Percentiles rank a stretch among this genome's conserved stretches.
Evolutionary conservation across 2,113 vertebrate species (phyloP).

Genomic region (Carassius auratus): DNA sequence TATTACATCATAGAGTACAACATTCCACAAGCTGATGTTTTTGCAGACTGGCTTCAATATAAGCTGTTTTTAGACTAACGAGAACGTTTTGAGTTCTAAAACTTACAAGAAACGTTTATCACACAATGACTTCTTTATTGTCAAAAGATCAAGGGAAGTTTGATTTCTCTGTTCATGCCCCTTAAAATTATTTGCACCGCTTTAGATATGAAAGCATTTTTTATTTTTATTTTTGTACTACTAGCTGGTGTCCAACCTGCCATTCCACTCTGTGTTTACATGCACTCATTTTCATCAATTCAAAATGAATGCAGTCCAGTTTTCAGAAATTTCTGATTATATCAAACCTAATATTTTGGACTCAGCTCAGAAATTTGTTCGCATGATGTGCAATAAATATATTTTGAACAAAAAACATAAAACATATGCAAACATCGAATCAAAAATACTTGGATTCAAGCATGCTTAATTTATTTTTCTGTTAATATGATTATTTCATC

Average conservation of each 20-base stretch:
- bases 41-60: too few relatives aligned
- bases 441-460: too few relatives aligned
- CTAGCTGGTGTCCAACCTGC: background rate
- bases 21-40: too few relatives aligned
- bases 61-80: too few relatives aligned
- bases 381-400: background rate
- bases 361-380: background rate
- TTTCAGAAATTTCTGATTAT: background rate
- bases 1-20: too few relatives aligned
- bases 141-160: too few relatives aligned
- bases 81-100: too few relatives aligned
- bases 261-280: background rate
- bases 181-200: background rate
- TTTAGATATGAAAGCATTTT: background rate
- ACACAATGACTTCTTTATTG: too few relatives aligned
- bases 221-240: background rate
- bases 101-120: too few relatives aligned
- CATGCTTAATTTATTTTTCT: too few relatives aligned
- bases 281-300: background rate
- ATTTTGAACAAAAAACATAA: background rate
- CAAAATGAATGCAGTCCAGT: background rate
- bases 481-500: too few relatives aligned
- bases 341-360: background rate
- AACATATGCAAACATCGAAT: background rate
- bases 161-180: too few relatives aligned